phyloP scores from a whole-genome alignment of 2,888 invertebrate genomes.

The Synergus laeviventris region DNA sequence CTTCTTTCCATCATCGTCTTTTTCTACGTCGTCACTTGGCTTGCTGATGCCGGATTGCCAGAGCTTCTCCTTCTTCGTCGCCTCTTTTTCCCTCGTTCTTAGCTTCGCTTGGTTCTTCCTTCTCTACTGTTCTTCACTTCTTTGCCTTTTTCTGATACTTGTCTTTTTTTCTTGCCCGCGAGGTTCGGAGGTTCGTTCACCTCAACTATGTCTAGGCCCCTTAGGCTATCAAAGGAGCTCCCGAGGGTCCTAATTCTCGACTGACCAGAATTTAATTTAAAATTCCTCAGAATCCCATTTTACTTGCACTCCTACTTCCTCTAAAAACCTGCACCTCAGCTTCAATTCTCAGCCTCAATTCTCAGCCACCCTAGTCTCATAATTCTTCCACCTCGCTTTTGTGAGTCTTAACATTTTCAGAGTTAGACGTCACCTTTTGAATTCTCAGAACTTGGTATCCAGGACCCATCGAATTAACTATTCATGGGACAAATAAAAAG shows the following conservation, averaged over 20 bases:
- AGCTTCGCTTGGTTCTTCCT: slow-evolving; percentile 50
- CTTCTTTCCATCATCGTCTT: slow-evolving; percentile 47
- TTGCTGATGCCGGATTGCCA: slow-evolving; percentile 25
- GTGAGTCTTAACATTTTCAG: slow-evolving; percentile 24
- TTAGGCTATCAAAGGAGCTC: slow-evolving; percentile 43
- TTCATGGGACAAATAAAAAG: slow-evolving; percentile 30
- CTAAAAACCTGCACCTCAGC: slow-evolving; percentile 45
- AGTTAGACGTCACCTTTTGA: slow-evolving; percentile 18
- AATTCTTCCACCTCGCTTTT: slow-evolving; percentile 23
- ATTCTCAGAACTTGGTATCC: slow-evolving; percentile 9
- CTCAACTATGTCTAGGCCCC: slow-evolving; percentile 66
- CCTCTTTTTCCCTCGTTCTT: slow-evolving; percentile 49
- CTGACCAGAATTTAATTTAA: slow-evolving; percentile 67
- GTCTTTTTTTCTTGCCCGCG: slow-evolving; percentile 58
- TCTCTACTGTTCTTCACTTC: slow-evolving; percentile 45
- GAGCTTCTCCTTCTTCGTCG: slow-evolving; percentile 43
- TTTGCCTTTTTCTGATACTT: slow-evolving; percentile 62
- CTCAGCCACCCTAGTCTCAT: slow-evolving; percentile 48
- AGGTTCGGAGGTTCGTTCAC: slow-evolving; percentile 75
- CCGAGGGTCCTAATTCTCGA: slow-evolving; percentile 51
- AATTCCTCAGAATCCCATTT: slow-evolving; percentile 68
- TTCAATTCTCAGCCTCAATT: slow-evolving; percentile 47
- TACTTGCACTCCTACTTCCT: slow-evolving; percentile 61
- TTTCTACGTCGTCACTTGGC: slow-evolving; percentile 34
- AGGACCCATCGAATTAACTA: slow-evolving; percentile 31